Conservation (phyloP, 2,797 vertebrate species). For the Eremophila alpestris region DNA sequence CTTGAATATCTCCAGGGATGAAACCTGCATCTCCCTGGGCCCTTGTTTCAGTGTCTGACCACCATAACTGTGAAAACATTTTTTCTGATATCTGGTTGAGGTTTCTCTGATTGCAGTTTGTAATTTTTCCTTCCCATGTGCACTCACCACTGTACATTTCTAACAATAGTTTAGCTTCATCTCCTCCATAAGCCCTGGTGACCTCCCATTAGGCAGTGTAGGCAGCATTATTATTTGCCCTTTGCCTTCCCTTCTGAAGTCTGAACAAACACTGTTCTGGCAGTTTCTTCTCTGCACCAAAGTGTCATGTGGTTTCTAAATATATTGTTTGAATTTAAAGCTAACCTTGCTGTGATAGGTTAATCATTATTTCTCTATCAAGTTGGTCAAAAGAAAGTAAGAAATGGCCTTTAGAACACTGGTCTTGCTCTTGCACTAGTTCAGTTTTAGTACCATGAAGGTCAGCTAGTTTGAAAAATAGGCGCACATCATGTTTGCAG, state of each 20-base stretch:
- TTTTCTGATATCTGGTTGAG: neutral
- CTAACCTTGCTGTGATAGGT: neutral
- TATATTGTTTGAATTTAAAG: neutral
- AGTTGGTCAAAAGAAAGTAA: neutral
- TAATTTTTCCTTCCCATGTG: neutral
- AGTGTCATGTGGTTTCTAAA: neutral
- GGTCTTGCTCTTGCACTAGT: neutral
- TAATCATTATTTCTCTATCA: neutral
- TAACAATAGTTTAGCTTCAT: neutral
- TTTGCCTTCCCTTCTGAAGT: neutral
- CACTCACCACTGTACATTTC: neutral
- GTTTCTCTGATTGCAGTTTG: neutral
- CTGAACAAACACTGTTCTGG: neutral
- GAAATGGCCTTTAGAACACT: neutral
- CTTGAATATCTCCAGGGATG: neutral
- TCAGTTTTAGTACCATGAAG: neutral
- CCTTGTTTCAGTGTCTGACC: neutral
- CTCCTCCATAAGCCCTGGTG: neutral
- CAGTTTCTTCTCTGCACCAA: neutral
- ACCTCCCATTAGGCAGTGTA: neutral
- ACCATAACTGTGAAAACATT: neutral
- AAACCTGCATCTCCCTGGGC: neutral
- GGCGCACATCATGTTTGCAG: neutral
- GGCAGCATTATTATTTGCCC: neutral
- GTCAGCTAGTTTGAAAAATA: neutral